Evolutionary conservation across 2,888 invertebrate species (phyloP).

Genomic region (Parascotia fuliginaria): DNA sequence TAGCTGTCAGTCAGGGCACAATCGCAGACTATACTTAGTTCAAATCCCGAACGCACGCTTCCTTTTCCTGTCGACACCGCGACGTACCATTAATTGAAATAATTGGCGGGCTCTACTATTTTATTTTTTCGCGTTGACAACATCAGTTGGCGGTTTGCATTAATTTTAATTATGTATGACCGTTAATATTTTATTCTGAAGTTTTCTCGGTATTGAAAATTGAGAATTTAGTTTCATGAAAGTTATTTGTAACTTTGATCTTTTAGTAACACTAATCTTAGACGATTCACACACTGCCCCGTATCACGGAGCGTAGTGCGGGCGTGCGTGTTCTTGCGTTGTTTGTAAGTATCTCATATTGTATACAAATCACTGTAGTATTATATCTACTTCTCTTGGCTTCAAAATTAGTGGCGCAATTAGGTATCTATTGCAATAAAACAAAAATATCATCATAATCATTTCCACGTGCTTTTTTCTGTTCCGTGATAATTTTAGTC

Average conservation of each 20-base stretch:
- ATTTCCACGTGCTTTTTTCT: too few relatives aligned
- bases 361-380: background rate
- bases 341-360: too few relatives aligned
- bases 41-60: constrained; percentile 62
- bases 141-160: constrained; percentile 59
- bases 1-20: constrained; percentile 80
- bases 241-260: constrained; percentile 15
- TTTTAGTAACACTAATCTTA: constrained; percentile 13
- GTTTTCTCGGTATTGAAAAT: constrained; percentile 38
- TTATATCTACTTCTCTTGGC: background rate
- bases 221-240: constrained; percentile 21
- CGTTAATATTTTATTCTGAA: constrained; percentile 15
- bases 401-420: too few relatives aligned
- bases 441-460: too few relatives aligned
- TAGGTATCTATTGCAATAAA: too few relatives aligned
- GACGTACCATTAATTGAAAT: constrained; percentile 82
- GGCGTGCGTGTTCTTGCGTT: too few relatives aligned
- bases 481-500: too few relatives aligned
- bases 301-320: too few relatives aligned
- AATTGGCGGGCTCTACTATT: constrained; percentile 75
- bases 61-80: constrained; percentile 80
- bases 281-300: too few relatives aligned
- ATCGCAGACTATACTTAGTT: constrained; percentile 74
- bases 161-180: constrained; percentile 53
- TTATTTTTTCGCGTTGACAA: constrained; percentile 77